These are phyloP conservation scores for Heteronetta atricapilla DNA, from an alignment of 2,113 vertebrate genomes.

Conservation along the genomic window DNA sequence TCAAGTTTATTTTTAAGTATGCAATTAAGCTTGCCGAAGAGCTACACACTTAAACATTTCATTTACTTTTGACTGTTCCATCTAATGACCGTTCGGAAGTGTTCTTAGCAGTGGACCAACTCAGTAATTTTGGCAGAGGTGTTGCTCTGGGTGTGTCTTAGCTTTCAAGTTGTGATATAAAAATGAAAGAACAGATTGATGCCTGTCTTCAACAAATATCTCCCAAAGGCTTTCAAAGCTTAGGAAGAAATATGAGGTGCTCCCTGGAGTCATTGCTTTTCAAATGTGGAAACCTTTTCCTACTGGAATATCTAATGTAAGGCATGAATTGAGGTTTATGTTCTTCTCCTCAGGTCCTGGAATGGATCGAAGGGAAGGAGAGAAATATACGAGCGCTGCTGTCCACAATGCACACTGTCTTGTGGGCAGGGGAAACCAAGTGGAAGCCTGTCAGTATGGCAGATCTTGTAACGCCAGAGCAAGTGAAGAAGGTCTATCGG, in stretches of 20 bases:
- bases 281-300: not conserved
- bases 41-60: not conserved
- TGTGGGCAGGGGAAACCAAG: constrained; percentile 96
- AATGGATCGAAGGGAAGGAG: constrained; percentile 99
- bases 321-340: not conserved
- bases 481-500: constrained; percentile 97
- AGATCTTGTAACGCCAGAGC: constrained; percentile 96
- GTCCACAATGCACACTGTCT: constrained; percentile 97
- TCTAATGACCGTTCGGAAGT: not conserved
- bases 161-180: not conserved
- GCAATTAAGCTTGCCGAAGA: not conserved
- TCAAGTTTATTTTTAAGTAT: not conserved
- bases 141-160: not conserved
- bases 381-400: constrained; percentile 95
- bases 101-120: not conserved
- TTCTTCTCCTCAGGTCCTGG: constrained; percentile 85
- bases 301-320: not conserved
- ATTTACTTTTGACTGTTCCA: not conserved
- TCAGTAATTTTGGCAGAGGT: not conserved
- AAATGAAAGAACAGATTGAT: not conserved
- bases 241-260: not conserved
- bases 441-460: constrained; percentile 98
- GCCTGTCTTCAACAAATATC: not conserved
- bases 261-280: not conserved
- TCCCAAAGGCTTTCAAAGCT: not conserved